Evolutionary conservation across 1,140 invertebrate genomes (phyloP), one percentile per base, ranked within the genome.

Genomic region (Brachionus koreanus): DNA sequence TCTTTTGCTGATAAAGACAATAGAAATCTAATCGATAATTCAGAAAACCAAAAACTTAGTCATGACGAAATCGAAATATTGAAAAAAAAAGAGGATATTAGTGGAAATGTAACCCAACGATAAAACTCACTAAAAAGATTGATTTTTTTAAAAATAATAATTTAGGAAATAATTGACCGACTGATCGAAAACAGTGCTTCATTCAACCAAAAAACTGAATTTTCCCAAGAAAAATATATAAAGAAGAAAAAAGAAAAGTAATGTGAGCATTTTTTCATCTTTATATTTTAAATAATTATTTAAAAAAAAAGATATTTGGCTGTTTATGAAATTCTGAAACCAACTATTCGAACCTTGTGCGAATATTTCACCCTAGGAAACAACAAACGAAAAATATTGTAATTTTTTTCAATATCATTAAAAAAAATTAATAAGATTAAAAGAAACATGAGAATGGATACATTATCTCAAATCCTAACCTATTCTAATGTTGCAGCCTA

Each of bases 181-280:
- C 89, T 98, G 4, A 93, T 97, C 49, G 93, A 93, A 83, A 96
- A 96, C 86, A 97, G 95, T 52, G 92, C 92, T 83, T 95, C 94
- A 9, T 90, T 91, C 87, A 90, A 91, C 33, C 90, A 91, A 37
- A 97, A 96, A 90, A 97, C 95, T 0, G 93, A 93, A 85, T 97
- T 93, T 87, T 94, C 95, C 0, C 94, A 97, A 87, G 93, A 95
- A 84, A 98, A 98, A 87, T 98, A 97, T 87, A 90, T 98, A 6
- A 93, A 92, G 67, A 97, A 97, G 86, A 98, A 98, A 87, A 93
- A 94, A 84, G 93, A 93, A 83, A 96, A 96, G 86, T 96, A 96
- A 87, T 93, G 91, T 86, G 35, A 46, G 12, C 0, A 2, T 74
- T 29, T 49, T 52, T 29, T 82, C 16, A 16, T 10, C 2, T 49